Base-by-base conservation (phyloP, 1,140 invertebrate genomes). In the Heliconius congener region DNA sequence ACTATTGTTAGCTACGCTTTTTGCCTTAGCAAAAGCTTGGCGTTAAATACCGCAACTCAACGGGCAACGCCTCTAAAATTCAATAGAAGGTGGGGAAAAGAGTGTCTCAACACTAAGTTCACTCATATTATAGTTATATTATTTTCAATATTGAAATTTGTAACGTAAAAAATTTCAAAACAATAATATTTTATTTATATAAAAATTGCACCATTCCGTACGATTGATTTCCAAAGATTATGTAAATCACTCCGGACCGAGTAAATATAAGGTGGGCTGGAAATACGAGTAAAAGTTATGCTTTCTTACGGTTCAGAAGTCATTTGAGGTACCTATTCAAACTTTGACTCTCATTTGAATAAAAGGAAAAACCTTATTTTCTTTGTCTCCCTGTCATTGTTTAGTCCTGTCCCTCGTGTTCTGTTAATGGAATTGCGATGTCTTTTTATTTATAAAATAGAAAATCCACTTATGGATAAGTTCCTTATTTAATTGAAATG, bases 351-450 rank as follows among this genome's bases (percentile, higher is more conserved):
- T 86, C 81, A 88, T 90, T 89, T 90, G 84, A 89, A 89, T 89
- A 90, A 90, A 87, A 90, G 85, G 87, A 77, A 83, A 90, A 87
- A 86, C 85, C 87, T 89, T 87, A 66, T 88, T 90, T 90, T 88
- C 78, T 82, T 82, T 80, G 74, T 80, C 39, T 76, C 70, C 23
- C 79, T 50, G 57, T 55, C 60, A 80, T 80, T 80, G 74, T 82
- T 82, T 80, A 80, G 81, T 16, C 74, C 74, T 78, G 74, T 77
- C 76, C 81, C 71, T 55, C 70, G 74, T 60, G 37, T 55, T 79
- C 60, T 13, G 50, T 76, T 76, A 80, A 80, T 80, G 79, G 79
- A 80, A 80, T 80, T 80, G 79, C 50, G 70, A 76, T 80, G 79
- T 80, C 70, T 55, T 66, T 76, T 80, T 80, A 76, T 76, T 76